phyloP scores from a whole-genome alignment of 2,797 vertebrate species.

The Karalla daura region DNA sequence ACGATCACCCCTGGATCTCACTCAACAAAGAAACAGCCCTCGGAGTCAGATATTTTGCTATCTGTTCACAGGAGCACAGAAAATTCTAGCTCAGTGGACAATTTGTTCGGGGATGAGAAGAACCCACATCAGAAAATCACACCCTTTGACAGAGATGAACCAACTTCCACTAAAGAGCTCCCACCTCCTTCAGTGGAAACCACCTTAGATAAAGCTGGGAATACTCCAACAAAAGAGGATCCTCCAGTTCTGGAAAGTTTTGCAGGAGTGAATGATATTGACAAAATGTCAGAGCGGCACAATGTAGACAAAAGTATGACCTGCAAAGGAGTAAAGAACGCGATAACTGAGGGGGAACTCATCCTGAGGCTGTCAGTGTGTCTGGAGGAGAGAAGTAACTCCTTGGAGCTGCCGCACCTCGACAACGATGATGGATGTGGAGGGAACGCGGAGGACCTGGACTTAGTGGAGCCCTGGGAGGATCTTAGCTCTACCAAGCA shows the following conservation, averaged over 20 bases:
- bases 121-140: conserved; percentile 38
- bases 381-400: conserved; percentile 71
- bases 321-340: conserved; percentile 41
- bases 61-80: conserved; percentile 54
- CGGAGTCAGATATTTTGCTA: conserved; percentile 73
- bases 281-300: conserved; percentile 27
- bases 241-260: too few relatives aligned
- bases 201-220: conserved; percentile 20
- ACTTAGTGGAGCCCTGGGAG: conserved; percentile 95
- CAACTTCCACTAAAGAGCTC: conserved; percentile 34
- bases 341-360: conserved; percentile 48
- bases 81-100: conserved; percentile 26
- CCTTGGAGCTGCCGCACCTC: conserved; percentile 56
- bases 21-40: conserved; percentile 66
- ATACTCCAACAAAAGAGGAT: conserved; percentile 17
- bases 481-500: conserved; percentile 86
- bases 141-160: conserved; percentile 60
- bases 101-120: conserved; percentile 41
- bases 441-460: conserved; percentile 85
- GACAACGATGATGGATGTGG: conserved; percentile 85
- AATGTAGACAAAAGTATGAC: conserved; percentile 30
- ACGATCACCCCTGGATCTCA: conserved; percentile 40
- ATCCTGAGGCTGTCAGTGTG: conserved; percentile 70
- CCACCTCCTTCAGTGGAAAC: conserved; percentile 32
- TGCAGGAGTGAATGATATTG: neutral